phyloP scores from a whole-genome alignment of 92 coral and sea anemone species.

The Bergia sp. region DNA sequence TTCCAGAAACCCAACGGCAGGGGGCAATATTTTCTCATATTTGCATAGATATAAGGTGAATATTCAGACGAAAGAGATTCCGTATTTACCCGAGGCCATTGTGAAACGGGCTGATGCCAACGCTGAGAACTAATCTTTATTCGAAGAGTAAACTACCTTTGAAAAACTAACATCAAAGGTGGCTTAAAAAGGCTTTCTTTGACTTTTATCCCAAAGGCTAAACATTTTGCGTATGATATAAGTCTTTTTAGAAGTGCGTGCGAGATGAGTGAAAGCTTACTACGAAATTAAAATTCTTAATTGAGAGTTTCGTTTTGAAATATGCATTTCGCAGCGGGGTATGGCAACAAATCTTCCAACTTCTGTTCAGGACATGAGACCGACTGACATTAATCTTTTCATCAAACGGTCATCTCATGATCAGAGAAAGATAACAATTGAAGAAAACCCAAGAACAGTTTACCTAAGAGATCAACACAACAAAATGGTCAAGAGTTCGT shows the following conservation, averaged over 20 bases:
- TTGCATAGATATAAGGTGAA: slow-evolving; percentile 43
- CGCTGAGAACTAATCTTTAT: background rate
- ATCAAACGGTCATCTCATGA: slow-evolving; percentile 36
- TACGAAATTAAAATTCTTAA: slow-evolving; percentile 45
- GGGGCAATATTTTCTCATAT: slow-evolving; percentile 46
- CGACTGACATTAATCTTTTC: slow-evolving; percentile 28
- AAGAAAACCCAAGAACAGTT: background rate
- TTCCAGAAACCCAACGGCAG: slow-evolving; percentile 44
- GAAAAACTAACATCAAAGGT: background rate
- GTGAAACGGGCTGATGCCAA: background rate
- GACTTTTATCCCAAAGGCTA: slow-evolving; percentile 10
- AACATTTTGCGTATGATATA: slow-evolving; percentile 7
- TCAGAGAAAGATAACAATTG: slow-evolving; percentile 12
- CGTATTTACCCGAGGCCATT: slow-evolving; percentile 41
- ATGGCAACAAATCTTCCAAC: slow-evolving; percentile 36
- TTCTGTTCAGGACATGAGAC: slow-evolving; percentile 24
- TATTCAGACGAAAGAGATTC: slow-evolving; percentile 36
- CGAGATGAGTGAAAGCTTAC: slow-evolving; percentile 32
- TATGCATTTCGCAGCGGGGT: slow-evolving; percentile 52
- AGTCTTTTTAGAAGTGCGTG: slow-evolving; percentile 34
- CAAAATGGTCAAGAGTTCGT: background rate
- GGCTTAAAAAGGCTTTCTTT: slow-evolving; percentile 3
- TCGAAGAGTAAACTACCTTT: slow-evolving; percentile 13
- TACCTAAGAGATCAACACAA: background rate
- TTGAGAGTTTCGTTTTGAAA: slow-evolving; percentile 42